Evolutionary conservation across 2,797 vertebrate genomes (phyloP), one percentile per base, ranked within the genome.

Genomic region (Basileuterus tristriatus): DNA sequence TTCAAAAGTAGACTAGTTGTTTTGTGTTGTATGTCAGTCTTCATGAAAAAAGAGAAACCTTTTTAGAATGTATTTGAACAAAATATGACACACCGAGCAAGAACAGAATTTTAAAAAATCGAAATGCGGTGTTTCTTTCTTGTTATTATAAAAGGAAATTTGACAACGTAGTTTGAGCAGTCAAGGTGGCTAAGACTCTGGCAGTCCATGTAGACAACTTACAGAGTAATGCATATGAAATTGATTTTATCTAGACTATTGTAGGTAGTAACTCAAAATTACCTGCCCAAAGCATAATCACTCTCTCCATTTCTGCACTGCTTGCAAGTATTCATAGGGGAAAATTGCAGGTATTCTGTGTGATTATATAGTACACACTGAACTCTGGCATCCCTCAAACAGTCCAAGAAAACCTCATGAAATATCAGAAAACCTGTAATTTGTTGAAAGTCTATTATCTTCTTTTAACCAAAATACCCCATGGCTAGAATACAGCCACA

Each of bases 51-150:
- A 52, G 9, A 59, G 3, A 64, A 75, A 60, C 0, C 0, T 9
- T 79, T 79, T n/a, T 47, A 23, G 27, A 78, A 77, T 34, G n/a
- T 47, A 59, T 62, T 72, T 75, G 23, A 81, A 55, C 27, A 62
- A 84, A 87, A 72, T 58, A 67, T 56, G 60, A 71, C 52, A 62
- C 6, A 19, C 3, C 5, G 3, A 62, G 8, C 2, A 3, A 81
- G 10, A 81, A 39, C 0, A 71, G 14, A 72, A 36, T 65, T 11
- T 7, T 2, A 3, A 6, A 47, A 56, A 23, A 17, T 6, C 2
- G 2, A 79, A 68, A 6, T 10, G 16, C 12, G 3, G 0, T 1
- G 0, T 7, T 29, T 36, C 49, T 62, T 70, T 39, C 37, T 53
- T 71, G 13, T 34, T 79, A 63, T 37, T 70, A 22, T 27, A 59